Base-by-base conservation (phyloP, 2,113 vertebrate species). In the Actinemys pallida region DNA sequence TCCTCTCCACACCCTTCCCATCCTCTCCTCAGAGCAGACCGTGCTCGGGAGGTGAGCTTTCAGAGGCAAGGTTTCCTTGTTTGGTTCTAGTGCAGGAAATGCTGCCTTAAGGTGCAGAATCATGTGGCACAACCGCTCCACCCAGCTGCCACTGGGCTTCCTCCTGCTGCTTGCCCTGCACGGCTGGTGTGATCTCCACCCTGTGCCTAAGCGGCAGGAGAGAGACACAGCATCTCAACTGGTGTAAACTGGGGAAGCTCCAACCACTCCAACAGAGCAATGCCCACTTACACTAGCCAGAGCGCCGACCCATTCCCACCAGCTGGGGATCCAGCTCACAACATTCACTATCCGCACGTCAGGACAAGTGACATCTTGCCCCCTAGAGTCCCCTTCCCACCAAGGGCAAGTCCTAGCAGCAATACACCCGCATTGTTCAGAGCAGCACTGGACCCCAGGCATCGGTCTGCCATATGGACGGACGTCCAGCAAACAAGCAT, bases 401-500 rank as follows among this genome's bases (percentile, higher is more conserved):
- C 62, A 69, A 20, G 4, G 35, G 17, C 35, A 39, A 5, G 9
- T 22, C 65, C 65, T 6, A 20, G 9, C 0, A 0, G 1, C 24
- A 42, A 5, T 1, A 10, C 24, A 6, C 75, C 75, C 6, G 25
- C 42, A 25, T 29, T 16, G 42, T 76, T 22, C 11, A 25, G 10
- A 24, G 39, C 39, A 6, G 10, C 10, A 56, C 81, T 11, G 10
- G 69, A 83, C 65, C 84, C 82, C 17, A n/a, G 35, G 78, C 35
- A 49, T 78, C 90, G 62, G 86, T 86, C 1, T 2, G 29, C 57
- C 95, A 89, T 6, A 89, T 49, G 90, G 86, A 49, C 65, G 86
- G 31, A 56, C 13, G 53, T 0, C 0, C 81, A 1, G 0, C 0
- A 0, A 94, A 45, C 85, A 25, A 1, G 0, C 0, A 22, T 88